Conservation (phyloP, 1,140 invertebrate genomes). For the Drosophila ercepeae region DNA sequence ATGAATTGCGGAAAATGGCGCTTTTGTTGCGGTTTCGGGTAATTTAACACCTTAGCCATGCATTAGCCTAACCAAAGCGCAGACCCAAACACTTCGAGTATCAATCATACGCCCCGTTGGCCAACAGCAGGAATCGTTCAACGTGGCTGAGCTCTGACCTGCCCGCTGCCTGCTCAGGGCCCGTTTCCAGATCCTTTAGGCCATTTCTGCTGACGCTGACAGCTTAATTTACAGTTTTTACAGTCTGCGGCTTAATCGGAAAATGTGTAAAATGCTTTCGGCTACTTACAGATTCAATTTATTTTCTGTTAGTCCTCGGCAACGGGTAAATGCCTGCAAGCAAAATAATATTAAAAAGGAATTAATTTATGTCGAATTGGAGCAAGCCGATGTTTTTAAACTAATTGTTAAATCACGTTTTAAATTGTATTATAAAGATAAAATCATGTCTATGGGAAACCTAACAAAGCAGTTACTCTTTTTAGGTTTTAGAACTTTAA, state of each 20-base stretch:
- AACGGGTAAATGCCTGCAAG: slow-evolving; percentile 28
- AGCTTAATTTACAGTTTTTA: slow-evolving; percentile 64
- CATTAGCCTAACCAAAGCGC: slow-evolving; percentile 39
- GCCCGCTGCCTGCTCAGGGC: slow-evolving; percentile 5
- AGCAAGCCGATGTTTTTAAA: slow-evolving; percentile 10
- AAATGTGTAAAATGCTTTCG: slow-evolving; percentile 43
- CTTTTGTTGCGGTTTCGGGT: slow-evolving; percentile 26
- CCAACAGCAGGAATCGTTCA: slow-evolving; percentile 29
- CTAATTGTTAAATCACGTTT: too few species aligned
- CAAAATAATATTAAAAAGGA: slow-evolving; percentile 23
- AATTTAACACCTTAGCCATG: slow-evolving; percentile 46
- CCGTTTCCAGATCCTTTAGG: background rate
- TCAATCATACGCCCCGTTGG: slow-evolving; percentile 72
- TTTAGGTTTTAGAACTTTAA: too few species aligned
- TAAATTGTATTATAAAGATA: too few species aligned
- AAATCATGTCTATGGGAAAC: too few species aligned
- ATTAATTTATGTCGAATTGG: slow-evolving; percentile 44
- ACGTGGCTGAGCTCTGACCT: slow-evolving; percentile 42
- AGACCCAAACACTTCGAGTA: slow-evolving; percentile 35
- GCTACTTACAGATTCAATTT: slow-evolving; percentile 58
- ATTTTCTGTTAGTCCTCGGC: slow-evolving; percentile 31
- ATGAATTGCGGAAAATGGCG: background rate
- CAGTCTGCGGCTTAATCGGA: slow-evolving; percentile 51
- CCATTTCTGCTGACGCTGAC: slow-evolving; percentile 42
- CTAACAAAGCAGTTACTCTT: too few species aligned